These are phyloP conservation scores for Dissostichus mawsoni DNA, from an alignment of 2,113 vertebrate genomes.

Conservation along the genomic window DNA sequence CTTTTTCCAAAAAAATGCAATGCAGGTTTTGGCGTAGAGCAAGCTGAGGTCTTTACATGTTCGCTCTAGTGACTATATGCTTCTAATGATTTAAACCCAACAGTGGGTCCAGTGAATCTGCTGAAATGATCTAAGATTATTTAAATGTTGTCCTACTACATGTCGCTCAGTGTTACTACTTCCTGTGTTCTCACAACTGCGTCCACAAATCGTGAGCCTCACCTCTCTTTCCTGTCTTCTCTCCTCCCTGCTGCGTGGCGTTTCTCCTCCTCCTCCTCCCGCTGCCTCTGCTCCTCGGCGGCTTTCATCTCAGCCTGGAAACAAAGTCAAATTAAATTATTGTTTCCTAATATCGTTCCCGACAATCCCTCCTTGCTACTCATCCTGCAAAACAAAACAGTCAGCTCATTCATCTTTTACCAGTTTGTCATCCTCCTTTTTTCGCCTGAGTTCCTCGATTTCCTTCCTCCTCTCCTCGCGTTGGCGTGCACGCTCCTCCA, in stretches of 20 bases:
- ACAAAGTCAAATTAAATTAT: background rate
- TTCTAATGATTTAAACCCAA: too few relatives aligned
- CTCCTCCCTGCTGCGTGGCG: slow-evolving; percentile 83
- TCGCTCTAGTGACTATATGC: too few relatives aligned
- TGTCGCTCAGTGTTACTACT: background rate
- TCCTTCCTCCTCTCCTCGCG: slow-evolving; percentile 87
- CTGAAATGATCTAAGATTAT: background rate
- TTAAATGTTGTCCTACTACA: slow-evolving; percentile 1
- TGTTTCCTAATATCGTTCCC: background rate
- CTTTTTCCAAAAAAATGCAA: too few relatives aligned
- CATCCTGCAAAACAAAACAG: background rate
- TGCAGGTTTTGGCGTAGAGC: too few relatives aligned
- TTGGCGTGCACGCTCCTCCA: slow-evolving; percentile 90
- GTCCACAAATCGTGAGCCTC: slow-evolving; percentile 26
- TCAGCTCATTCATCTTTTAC: slow-evolving; percentile 31
- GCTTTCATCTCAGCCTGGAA: slow-evolving; percentile 88
- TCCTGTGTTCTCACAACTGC: slow-evolving; percentile 19
- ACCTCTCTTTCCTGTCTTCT: slow-evolving; percentile 89
- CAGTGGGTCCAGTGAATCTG: too few relatives aligned
- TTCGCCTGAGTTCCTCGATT: slow-evolving; percentile 88
- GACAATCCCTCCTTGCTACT: background rate
- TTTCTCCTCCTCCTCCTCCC: slow-evolving; percentile 88
- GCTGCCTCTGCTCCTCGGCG: slow-evolving; percentile 86
- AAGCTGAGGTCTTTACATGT: too few relatives aligned
- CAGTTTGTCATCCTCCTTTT: slow-evolving; percentile 87